phyloP scores from a whole-genome alignment of 2,797 vertebrate genomes.

The Peromyscus attwateri region DNA sequence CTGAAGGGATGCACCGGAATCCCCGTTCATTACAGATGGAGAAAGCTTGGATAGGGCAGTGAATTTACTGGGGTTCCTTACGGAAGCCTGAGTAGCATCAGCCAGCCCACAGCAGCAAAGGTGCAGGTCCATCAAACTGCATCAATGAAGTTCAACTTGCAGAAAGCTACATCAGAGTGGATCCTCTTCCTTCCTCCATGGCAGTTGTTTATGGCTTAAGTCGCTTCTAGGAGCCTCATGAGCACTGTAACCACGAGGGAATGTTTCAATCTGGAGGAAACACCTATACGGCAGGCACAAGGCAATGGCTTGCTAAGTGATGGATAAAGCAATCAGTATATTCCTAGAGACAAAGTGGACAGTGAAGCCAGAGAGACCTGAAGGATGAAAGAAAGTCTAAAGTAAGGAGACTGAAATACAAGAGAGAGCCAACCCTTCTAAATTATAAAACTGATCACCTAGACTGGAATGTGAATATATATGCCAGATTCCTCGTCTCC shows the following conservation, averaged over 20 bases:
- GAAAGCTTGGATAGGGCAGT: neutral
- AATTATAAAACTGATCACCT: neutral
- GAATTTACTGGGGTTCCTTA: neutral
- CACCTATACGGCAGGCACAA: neutral
- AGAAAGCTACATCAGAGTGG: neutral
- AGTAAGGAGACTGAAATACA: no score
- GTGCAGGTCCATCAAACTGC: neutral
- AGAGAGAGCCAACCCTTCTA: neutral
- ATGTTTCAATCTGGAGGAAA: neutral
- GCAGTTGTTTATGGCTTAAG: neutral
- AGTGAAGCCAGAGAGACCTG: neutral
- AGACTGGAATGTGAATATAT: neutral
- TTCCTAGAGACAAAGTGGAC: neutral
- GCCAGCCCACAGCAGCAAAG: neutral
- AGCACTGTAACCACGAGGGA: neutral
- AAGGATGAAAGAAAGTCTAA: neutral
- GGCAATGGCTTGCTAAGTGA: neutral
- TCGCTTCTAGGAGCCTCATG: neutral
- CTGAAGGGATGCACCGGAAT: neutral
- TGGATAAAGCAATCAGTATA: neutral
- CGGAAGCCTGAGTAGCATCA: neutral
- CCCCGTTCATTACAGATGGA: neutral
- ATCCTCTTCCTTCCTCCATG: neutral
- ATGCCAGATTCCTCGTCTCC: neutral
- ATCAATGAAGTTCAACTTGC: neutral